These are phyloP conservation scores for Zele albiditarsus DNA, from an alignment of 2,888 invertebrate species.

Conservation along the genomic window DNA sequence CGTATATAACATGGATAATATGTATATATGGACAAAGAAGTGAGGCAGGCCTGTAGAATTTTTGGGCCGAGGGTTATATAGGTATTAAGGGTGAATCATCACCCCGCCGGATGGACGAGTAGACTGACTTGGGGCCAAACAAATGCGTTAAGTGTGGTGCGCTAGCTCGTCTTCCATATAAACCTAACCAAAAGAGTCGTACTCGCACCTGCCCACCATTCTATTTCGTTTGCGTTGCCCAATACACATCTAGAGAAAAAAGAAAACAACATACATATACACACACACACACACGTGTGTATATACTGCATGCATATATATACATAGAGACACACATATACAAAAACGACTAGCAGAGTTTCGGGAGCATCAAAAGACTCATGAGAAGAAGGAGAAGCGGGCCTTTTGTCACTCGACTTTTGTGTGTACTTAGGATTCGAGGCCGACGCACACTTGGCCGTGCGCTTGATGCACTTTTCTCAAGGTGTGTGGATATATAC, in stretches of 20 bases:
- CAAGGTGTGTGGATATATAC: constrained; percentile 27
- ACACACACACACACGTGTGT: not conserved
- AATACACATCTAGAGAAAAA: not conserved
- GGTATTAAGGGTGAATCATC: constrained; percentile 23
- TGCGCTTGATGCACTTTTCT: constrained; percentile 34
- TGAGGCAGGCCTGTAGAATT: not conserved
- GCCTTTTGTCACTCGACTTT: constrained; percentile 33
- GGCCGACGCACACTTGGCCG: constrained; percentile 28
- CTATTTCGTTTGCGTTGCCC: not conserved
- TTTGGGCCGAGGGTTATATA: constrained; percentile 7
- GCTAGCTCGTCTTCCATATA: not conserved
- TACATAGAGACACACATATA: not conserved
- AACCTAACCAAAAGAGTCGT: constrained; percentile 3
- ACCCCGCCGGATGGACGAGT: not conserved
- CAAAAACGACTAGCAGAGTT: not conserved
- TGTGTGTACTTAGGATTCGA: constrained; percentile 43
- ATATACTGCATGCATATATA: not conserved
- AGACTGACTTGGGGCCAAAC: constrained; percentile 13
- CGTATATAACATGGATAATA: constrained; percentile 1
- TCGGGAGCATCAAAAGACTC: constrained; percentile 33
- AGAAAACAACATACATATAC: not conserved
- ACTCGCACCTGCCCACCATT: constrained; percentile 22
- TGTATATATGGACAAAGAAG: not conserved
- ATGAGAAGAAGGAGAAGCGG: constrained; percentile 13
- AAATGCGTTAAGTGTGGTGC: not conserved